A percentile compares a stretch with the other conserved stretches of the same genome.
Conservation (phyloP, 1,140 invertebrate species). For the Sitobion miscanthi region DNA sequence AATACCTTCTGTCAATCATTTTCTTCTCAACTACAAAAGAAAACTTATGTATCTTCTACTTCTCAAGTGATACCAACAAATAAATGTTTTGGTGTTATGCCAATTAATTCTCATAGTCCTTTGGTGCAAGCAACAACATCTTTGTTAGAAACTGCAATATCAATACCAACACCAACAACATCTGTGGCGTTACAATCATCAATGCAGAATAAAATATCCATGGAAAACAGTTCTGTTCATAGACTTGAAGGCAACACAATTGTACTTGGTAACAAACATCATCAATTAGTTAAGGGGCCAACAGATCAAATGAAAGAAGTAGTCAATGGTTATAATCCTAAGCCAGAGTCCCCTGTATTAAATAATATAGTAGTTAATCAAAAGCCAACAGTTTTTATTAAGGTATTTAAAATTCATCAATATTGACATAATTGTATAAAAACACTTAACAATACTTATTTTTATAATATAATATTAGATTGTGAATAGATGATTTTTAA, state of each 20-base stretch:
- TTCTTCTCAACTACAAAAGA: background rate
- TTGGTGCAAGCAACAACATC: background rate
- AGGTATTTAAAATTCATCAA: no score
- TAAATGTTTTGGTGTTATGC: background rate
- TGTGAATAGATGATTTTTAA: no score
- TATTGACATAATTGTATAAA: no score
- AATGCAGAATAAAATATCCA: background rate
- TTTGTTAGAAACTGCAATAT: background rate
- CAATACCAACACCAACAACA: background rate
- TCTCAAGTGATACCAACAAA: background rate
- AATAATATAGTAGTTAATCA: no score
- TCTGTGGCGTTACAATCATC: background rate
- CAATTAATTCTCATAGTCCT: background rate
- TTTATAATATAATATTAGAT: no score
- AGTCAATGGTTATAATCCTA: no score
- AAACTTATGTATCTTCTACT: background rate
- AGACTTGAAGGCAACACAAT: background rate
- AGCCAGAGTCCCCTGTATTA: no score
- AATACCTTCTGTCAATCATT: conserved; percentile 4
- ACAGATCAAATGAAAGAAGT: background rate
- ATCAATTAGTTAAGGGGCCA: background rate
- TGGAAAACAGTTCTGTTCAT: background rate
- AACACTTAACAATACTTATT: no score
- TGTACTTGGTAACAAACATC: conserved; percentile 8
- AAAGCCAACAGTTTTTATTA: no score